Percentiles rank a stretch among this genome's conserved stretches.
These are phyloP conservation scores for Archips crataeganus DNA, from an alignment of 2,888 invertebrate species.

Conservation along the genomic window DNA sequence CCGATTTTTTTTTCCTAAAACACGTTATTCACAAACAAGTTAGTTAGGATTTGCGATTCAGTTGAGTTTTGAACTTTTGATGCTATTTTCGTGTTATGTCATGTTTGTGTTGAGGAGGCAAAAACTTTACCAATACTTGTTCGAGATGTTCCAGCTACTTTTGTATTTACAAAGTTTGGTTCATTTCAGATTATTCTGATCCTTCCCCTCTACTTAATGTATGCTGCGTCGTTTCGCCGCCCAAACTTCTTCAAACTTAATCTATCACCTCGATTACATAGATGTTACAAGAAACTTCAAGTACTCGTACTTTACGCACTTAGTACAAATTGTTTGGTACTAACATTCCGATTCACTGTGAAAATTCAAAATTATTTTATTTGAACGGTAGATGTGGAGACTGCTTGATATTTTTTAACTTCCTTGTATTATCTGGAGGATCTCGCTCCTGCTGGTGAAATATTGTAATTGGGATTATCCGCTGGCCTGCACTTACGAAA, in stretches of 20 bases:
- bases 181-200: neutral
- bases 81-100: neutral
- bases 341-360: conserved; percentile 7
- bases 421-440: conserved; percentile 1
- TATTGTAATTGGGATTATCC: conserved; percentile 21
- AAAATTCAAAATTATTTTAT: conserved; percentile 22
- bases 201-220: neutral
- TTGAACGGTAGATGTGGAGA: conserved; percentile 1
- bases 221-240: neutral
- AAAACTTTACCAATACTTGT: neutral
- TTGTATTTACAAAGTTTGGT: neutral
- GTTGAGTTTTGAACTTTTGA: neutral
- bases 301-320: neutral
- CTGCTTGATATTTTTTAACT: conserved; percentile 25
- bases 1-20: neutral
- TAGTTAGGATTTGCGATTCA: neutral
- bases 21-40: neutral
- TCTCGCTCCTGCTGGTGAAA: conserved; percentile 23
- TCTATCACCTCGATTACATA: neutral
- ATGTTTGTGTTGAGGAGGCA: neutral
- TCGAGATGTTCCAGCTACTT: neutral
- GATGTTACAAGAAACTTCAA: neutral
- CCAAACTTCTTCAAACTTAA: conserved; percentile 8
- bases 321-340: neutral
- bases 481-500: conserved; percentile 5